Evolutionary conservation across 2,113 vertebrate genomes (phyloP).

Genomic region (Hippocampus zosterae): DNA sequence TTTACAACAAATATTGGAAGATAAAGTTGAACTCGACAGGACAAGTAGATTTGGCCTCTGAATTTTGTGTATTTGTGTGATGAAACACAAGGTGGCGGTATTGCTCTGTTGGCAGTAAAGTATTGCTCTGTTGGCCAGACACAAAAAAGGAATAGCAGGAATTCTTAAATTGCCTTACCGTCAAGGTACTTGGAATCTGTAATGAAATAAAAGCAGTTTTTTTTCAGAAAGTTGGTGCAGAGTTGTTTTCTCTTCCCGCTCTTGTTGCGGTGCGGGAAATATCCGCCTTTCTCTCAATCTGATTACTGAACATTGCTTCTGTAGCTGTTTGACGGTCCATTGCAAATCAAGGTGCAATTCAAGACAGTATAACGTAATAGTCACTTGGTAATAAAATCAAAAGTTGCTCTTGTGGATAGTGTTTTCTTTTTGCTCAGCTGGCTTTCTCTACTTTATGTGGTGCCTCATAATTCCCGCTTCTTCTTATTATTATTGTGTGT

Average conservation of each 20-base stretch:
- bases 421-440: constrained; percentile 13
- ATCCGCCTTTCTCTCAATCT: constrained; percentile 6
- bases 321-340: constrained; percentile 16
- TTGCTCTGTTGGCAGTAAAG: constrained; percentile 19
- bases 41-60: background rate
- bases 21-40: background rate
- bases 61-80: background rate
- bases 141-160: constrained; percentile 6
- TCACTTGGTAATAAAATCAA: constrained; percentile 20
- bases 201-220: constrained; percentile 13
- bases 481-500: background rate
- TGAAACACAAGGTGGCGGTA: constrained; percentile 55
- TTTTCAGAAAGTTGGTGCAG: constrained; percentile 13
- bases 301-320: constrained; percentile 14
- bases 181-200: constrained; percentile 19
- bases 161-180: constrained; percentile 10
- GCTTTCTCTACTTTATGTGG: constrained; percentile 9
- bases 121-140: constrained; percentile 14
- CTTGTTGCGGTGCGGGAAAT: constrained; percentile 4
- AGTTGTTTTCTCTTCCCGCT: constrained; percentile 20
- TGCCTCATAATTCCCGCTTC: background rate
- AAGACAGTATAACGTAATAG: constrained; percentile 19
- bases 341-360: constrained; percentile 13
- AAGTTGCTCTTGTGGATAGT: constrained; percentile 19
- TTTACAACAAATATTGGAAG: background rate